Evolutionary conservation across 1,140 invertebrate genomes (phyloP), one percentile per base, ranked within the genome.

Genomic region (Heliconius congener): DNA sequence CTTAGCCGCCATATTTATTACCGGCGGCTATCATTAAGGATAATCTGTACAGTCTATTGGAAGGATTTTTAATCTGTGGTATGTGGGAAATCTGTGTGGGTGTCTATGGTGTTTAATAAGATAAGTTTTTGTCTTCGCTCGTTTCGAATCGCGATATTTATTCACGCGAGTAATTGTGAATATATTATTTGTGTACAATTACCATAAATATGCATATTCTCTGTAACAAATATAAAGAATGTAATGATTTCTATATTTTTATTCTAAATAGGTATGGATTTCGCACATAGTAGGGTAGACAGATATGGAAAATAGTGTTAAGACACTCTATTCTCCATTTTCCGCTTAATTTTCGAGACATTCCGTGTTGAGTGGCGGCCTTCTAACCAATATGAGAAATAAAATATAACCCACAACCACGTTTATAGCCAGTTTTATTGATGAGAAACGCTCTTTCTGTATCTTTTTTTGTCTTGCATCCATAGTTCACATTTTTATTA

Each of bases 1-100:
- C 82, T 83, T 81, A 55, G 85, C 87, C 86, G 86, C 86, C 86
- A 83, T 81, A 90, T 92, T 92, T 90, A 92, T 91, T 87, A 82
- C 88, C 71, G 73, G 73, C 79, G 76, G 84, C 84, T 90, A 90
- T 90, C 87, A 90, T 90, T 91, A 88, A 77, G 83, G 83, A 83
- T 87, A 87, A 89, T 89, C 87, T 87, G 87, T 85, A 86, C 80
- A 79, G 86, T 87, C 86, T 89, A 87, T 87, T 85, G 82, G 85
- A 77, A 70, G 77, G 81, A 76, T 83, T 85, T 85, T 84, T 85
- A 84, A 85, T 85, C 84, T 82, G 57, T 81, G 79, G 55, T 76
- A 80, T 76, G 80, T 81, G 80, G 76, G 80, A 81, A 78, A 81
- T 81, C 71, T 37, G 80, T 71, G 80, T 81, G 76, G 80, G 80